Evolutionary conservation across 2,888 invertebrate species (phyloP), one percentile per base, ranked within the genome.

Genomic region (Pammene fasciana): DNA sequence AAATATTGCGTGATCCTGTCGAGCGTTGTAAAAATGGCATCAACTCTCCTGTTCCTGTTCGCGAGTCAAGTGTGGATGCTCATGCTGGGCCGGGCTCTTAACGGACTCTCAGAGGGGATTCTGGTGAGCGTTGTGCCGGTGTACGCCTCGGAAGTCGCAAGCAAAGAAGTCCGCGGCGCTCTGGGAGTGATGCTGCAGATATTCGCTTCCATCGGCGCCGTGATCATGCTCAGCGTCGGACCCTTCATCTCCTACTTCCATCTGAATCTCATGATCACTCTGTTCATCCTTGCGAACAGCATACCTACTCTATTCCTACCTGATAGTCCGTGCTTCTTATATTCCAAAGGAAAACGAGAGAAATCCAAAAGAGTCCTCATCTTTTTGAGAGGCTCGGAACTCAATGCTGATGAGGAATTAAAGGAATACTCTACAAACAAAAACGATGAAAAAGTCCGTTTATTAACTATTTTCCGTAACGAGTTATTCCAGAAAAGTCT

Each of bases 141-240:
- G 13, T 88, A 87, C 65, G 79, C 85, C 8, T 84, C 86, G 0
- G 88, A 88, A 61, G 78, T 88, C 54, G 84, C 87, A 46, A 80
- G 80, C 66, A 89, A 86, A 81, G 86, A 87, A 59, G 78, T 88
- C 38, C 83, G 90, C 0, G 90, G 89, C 3, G 77, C 85, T 0
- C 72, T 89, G 0, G 88, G 90, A 0, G 82, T 86, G 0, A 80
- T 89, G 0, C 77, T 89, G 0, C 90, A 90, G 60, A 82, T 89
- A 10, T 79, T 86, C 70, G 82, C 84, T 11, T 86, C 87, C 0
- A 67, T 86, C 0, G 89, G 90, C 3, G 75, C 86, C 0, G 82
- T 89, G 5, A 77, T 76, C 8, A 86, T 84, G 78, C 66, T 89
- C n/a, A 81, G 84, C 0, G 74, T 87, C n/a, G 90, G 90, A 0